phyloP scores from a whole-genome alignment of 2,113 vertebrate species.

The Calcarius ornatus region DNA sequence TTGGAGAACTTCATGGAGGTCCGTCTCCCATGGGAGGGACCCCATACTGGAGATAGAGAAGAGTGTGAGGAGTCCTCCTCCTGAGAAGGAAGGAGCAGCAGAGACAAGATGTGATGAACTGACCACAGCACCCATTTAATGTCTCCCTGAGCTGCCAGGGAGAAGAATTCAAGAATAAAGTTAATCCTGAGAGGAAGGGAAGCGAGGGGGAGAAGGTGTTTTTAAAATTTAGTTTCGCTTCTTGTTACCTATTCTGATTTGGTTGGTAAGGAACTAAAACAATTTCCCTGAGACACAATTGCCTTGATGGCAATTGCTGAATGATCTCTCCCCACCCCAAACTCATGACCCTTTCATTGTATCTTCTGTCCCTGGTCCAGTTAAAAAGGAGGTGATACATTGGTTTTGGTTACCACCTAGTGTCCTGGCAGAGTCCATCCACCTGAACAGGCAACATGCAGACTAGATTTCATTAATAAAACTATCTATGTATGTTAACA shows the following conservation, averaged over 20 bases:
- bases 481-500: neutral
- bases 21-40: accelerated
- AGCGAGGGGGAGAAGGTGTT: neutral
- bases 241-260: neutral
- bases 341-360: neutral
- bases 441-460: neutral
- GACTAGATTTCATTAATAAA: neutral
- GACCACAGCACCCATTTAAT: neutral
- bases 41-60: neutral
- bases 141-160: accelerated
- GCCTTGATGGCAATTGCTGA: neutral
- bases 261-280: neutral
- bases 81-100: neutral
- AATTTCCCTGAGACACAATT: neutral
- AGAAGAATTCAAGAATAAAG: neutral
- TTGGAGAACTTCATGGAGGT: neutral
- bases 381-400: neutral
- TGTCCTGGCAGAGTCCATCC: neutral
- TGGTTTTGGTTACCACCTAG: neutral
- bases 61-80: neutral
- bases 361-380: neutral
- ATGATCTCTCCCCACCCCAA: neutral
- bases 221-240: neutral
- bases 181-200: neutral
- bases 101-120: neutral